Evolutionary conservation across 2,113 vertebrate genomes (phyloP), one percentile per base, ranked within the genome.

Genomic region (Arothron firmamentum): DNA sequence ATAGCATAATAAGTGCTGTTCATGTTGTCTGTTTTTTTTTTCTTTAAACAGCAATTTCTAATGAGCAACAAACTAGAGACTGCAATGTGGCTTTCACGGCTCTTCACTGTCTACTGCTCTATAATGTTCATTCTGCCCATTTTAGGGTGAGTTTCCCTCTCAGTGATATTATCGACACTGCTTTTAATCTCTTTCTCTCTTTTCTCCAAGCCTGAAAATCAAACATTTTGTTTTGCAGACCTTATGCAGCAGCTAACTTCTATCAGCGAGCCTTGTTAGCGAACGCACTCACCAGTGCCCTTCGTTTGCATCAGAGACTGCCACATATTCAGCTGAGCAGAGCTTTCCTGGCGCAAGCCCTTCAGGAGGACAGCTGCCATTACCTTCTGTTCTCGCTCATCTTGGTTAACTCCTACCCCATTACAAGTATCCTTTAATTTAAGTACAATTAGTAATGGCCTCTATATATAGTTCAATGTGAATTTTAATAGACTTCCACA

Each of bases 311-410:
- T 77, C 96, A 99, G 73, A 89, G 97, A 63, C 90, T 98, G 19
- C 95, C 96, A 0, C 95, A 93, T 83, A 98, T 98, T 75, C 96
- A 98, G 90, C 74, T 99, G 48, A 98, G 95, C 85, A 89, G 96
- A 83, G 93, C 91, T 0, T 99, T 99, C 83, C 83, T 99, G 81
- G 92, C 93, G 11, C 95, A 97, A 87, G 97, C 95, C 47, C 89
- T 99, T 59, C 86, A 96, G 72, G 97, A 99, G 67, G 97, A 99
- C 85, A 98, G 96, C 91, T 98, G 96, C 74, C 97, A 99, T 80
- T 99, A 99, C 83, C 92, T 99, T 78, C 76, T 99, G 7, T 99
- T 96, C 79, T 98, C 97, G 0, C 95, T 99, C 79, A 99, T 99
- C 85, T 93, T 99, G 67, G 96, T 99, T 81, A 99, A 99, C 87